These are phyloP conservation scores for Blastobasis adustella DNA, from an alignment of 2,888 invertebrate species.

Conservation along the genomic window DNA sequence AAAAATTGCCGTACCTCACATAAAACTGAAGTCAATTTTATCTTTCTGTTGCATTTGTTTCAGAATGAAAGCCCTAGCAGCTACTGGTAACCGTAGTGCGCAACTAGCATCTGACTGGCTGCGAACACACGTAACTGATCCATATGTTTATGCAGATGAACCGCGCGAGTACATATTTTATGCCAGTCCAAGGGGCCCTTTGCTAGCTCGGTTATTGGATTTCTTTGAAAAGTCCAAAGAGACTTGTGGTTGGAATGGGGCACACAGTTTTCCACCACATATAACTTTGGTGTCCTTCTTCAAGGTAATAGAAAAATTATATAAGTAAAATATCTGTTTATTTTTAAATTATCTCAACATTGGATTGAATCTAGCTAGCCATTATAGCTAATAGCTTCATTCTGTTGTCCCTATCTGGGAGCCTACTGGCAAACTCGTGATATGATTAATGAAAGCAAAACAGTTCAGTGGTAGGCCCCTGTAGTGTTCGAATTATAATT, in stretches of 20 bases:
- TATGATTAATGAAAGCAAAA: too few species aligned
- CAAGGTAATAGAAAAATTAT: slow-evolving; percentile 72
- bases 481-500: too few species aligned
- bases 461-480: too few species aligned
- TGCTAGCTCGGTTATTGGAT: slow-evolving; percentile 81
- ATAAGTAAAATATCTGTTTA: too few species aligned
- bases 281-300: slow-evolving; percentile 93
- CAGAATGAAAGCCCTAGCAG: slow-evolving; percentile 92
- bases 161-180: slow-evolving; percentile 92
- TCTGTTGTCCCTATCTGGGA: too few species aligned
- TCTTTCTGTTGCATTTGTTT: slow-evolving; percentile 18
- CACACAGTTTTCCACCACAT: slow-evolving; percentile 92
- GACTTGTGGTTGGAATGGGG: slow-evolving; percentile 90
- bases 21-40: too few species aligned
- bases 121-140: slow-evolving; percentile 90
- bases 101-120: slow-evolving; percentile 94
- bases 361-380: not conserved
- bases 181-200: slow-evolving; percentile 86
- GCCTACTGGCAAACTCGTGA: too few species aligned
- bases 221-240: slow-evolving; percentile 87
- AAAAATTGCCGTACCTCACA: too few species aligned
- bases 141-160: slow-evolving; percentile 82
- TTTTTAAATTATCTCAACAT: not conserved
- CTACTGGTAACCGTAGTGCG: slow-evolving; percentile 90
- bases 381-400: not conserved